Base-by-base conservation (phyloP, 2,888 invertebrate species). In the Philereme transversata region DNA sequence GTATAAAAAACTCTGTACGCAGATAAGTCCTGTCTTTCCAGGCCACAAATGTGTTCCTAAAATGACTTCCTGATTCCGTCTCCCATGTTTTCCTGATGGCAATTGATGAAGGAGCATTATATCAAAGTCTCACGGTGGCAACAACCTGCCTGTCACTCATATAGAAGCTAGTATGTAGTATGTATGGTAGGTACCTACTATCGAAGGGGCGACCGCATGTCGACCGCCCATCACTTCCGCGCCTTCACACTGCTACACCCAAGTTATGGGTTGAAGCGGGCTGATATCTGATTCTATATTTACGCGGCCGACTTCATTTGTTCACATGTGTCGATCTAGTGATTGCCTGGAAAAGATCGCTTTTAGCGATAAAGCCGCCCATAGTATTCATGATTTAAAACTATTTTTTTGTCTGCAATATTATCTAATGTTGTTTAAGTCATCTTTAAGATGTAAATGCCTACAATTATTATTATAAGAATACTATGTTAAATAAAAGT, bases 141-240 rank as follows among this genome's bases (percentile, higher is more conserved):
- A 41, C 47, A 55, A 51, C 60, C 60, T 46, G 44, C n/a, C 10
- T 8, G 36, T 49, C 45, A 45, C 8, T 22, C 22, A 3, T 22
- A 22, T 22, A 22, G 22, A 22, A 40, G 40, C 8, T 40, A 6
- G 40, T 8, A 5, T 45, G 22, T 22, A 44, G 3, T 11, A 11
- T 45, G 45, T 38, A 51, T 45, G 49, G 45, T 63, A 22, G 22
- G 22, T 22, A 22, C 22, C 22, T 22, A 22, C 1, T 22, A 22
- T 22, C 22, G 44, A 49, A 58, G 53, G 43, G 61, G 53, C 49
- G 49, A 60, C 59, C 57, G 54, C 64, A 59, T 5, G 34, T 51
- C 41, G 57, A 33, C 51, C 58, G 55, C 64, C 45, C 41, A 51
- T 58, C 44, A 57, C 57, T 67, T 62, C 67, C 58, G 60, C 35